A percentile compares a stretch with the other conserved stretches of the same genome.
phyloP scores from a whole-genome alignment of 1,140 invertebrate species.

The Atopsyche davidsoni region DNA sequence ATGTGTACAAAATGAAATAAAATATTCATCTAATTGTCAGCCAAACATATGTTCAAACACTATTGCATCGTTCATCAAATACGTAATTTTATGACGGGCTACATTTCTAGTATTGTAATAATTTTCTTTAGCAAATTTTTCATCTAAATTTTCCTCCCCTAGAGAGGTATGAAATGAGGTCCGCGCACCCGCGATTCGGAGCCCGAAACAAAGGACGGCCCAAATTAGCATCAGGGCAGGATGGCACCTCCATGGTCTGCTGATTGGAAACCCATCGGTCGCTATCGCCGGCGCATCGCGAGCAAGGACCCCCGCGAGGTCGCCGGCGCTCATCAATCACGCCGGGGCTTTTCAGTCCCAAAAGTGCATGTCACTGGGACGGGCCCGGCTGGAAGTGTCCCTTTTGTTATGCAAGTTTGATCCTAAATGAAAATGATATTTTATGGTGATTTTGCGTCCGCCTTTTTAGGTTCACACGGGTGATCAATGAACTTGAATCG shows the following conservation, averaged over 20 bases:
- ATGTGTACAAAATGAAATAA: too few species aligned
- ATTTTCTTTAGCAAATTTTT: too few species aligned
- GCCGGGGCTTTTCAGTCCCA: background rate
- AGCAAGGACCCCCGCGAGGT: conserved; percentile 17
- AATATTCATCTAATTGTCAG: too few species aligned
- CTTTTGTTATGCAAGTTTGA: background rate
- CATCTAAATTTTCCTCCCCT: too few species aligned
- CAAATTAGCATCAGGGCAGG: conserved; percentile 4
- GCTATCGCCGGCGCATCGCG: conserved; percentile 13
- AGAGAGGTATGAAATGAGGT: too few species aligned
- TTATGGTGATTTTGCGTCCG: background rate
- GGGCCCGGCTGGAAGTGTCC: background rate
- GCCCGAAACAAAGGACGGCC: too few species aligned
- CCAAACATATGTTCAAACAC: too few species aligned
- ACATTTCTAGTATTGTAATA: too few species aligned
- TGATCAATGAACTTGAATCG: background rate
- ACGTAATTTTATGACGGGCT: too few species aligned
- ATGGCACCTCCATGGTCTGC: conserved; percentile 15
- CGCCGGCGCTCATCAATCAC: background rate
- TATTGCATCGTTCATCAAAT: too few species aligned
- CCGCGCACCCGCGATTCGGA: too few species aligned
- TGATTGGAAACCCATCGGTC: conserved; percentile 16
- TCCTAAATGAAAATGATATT: background rate
- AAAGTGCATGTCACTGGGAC: background rate
- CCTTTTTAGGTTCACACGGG: background rate